phyloP scores from a whole-genome alignment of 2,797 vertebrate genomes.

The Craterocephalus amniculus region DNA sequence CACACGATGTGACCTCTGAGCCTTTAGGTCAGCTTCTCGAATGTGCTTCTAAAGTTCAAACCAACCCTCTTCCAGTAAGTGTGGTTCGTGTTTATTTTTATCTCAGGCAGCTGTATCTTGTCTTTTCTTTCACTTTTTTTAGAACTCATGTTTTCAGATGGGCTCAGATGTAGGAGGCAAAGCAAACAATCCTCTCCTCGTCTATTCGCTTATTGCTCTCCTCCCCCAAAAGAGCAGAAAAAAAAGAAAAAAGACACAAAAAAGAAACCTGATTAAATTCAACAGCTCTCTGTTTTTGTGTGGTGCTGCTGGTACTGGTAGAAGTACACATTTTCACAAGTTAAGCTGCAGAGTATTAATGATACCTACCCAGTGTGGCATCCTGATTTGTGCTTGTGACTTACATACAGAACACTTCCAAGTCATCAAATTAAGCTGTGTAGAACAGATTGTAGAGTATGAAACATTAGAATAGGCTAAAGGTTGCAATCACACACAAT shows the following conservation, averaged over 20 bases:
- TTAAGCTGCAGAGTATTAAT: too few relatives aligned
- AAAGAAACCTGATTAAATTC: slow-evolving; percentile 8
- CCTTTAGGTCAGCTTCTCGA: slow-evolving; percentile 46
- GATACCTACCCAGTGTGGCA: too few relatives aligned
- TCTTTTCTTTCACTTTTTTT: slow-evolving; percentile 53
- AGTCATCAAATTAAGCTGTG: too few relatives aligned
- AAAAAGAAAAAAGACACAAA: background rate
- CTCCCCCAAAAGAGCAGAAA: slow-evolving; percentile 20
- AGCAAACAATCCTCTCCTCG: slow-evolving; percentile 59
- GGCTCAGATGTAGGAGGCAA: slow-evolving; percentile 49
- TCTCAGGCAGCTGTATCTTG: slow-evolving; percentile 64
- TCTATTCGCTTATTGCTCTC: slow-evolving; percentile 27
- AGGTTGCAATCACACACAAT: too few relatives aligned
- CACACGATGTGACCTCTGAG: slow-evolving; percentile 42
- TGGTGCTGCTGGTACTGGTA: background rate
- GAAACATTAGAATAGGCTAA: too few relatives aligned
- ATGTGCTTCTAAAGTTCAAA: slow-evolving; percentile 54
- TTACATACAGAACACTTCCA: too few relatives aligned
- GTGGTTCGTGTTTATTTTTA: slow-evolving; percentile 75
- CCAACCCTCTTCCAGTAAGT: slow-evolving; percentile 56
- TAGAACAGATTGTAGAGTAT: too few relatives aligned
- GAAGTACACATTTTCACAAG: slow-evolving; percentile 22
- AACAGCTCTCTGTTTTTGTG: slow-evolving; percentile 19
- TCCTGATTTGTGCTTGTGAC: too few relatives aligned
- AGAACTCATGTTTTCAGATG: slow-evolving; percentile 42